Percentiles rank a stretch among this genome's conserved stretches.
Evolutionary conservation across 1,140 invertebrate species (phyloP).

Genomic region (Ceratina australensis): DNA sequence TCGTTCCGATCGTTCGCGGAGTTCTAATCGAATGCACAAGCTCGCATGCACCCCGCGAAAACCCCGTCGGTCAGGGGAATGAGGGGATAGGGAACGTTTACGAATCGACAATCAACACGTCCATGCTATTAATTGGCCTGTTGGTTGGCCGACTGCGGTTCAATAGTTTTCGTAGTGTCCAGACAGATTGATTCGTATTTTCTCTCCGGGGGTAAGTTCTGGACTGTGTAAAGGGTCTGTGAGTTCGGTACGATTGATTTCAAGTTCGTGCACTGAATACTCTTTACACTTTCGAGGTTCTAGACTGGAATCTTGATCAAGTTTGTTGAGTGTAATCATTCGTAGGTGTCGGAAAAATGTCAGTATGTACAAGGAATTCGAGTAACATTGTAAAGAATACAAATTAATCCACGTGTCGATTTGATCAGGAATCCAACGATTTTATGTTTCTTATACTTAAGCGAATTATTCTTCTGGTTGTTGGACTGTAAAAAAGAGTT

Average conservation of each 20-base stretch:
- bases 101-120: slow-evolving; percentile 12
- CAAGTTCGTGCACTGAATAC: background rate
- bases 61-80: background rate
- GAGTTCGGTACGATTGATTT: background rate
- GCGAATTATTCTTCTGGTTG: too few species aligned
- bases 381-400: too few species aligned
- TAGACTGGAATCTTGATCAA: background rate
- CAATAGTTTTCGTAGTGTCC: too few species aligned
- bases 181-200: background rate
- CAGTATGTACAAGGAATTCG: too few species aligned
- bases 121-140: slow-evolving; percentile 32
- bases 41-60: slow-evolving; percentile 47
- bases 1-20: background rate
- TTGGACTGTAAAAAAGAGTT: too few species aligned
- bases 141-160: background rate
- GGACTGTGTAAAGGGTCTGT: background rate
- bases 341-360: background rate
- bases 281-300: background rate
- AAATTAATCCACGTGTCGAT: too few species aligned
- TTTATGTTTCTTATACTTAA: too few species aligned
- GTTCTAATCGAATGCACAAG: slow-evolving; percentile 47
- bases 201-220: background rate
- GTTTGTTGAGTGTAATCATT: background rate
- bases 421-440: too few species aligned
- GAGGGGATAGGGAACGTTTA: slow-evolving; percentile 23